Base-by-base conservation (phyloP, 2,888 invertebrate genomes). In the Podabrus alpinus region DNA sequence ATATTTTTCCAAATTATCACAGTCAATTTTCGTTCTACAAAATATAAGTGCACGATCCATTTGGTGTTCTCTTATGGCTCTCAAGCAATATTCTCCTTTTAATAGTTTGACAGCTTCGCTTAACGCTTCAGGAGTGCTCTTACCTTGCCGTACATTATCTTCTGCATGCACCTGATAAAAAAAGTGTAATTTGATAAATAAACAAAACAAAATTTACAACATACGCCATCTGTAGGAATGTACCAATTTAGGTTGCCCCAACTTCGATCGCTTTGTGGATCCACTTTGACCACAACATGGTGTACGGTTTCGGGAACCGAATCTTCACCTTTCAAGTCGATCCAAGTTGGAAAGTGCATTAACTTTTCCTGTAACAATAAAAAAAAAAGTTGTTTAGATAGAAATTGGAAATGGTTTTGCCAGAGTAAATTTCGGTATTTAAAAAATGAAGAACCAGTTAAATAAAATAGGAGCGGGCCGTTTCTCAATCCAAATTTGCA, bases 321-420 rank as follows among this genome's bases (percentile, higher is more conserved):
- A 87, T 99, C 99, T 88, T 98, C 97, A 1, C 99, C 99, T 87
- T 99, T 99, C 80, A 99, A 89, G 88, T 99, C 99, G 9, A 99
- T 95, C 99, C 99, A 99, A 0, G 97, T 98, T 0, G 99, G 99
- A 87, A 99, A 99, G 87, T 98, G 95, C 99, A 99, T 99, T 72
- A 99, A 88, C 81, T 93, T 92, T 84, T 96, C 92, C 92, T 93
- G 74, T 70, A 61, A n/a, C 64, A 70, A 64, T 59, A 59, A 59
- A 25, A 67, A 25, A n/a, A 24, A 45, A 73, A 21, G n/a, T n/a
- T n/a, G n/a, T n/a, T n/a, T n/a, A n/a, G n/a, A n/a, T n/a, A n/a
- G n/a, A n/a, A n/a, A n/a, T n/a, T n/a, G n/a, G n/a, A n/a, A n/a
- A n/a, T n/a, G n/a, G n/a, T n/a, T n/a, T n/a, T n/a, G n/a, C n/a